Evolutionary conservation across 37 sponge, comb jelly and placozoan species (phyloP).

Genomic region (Haliclona indistincta): DNA sequence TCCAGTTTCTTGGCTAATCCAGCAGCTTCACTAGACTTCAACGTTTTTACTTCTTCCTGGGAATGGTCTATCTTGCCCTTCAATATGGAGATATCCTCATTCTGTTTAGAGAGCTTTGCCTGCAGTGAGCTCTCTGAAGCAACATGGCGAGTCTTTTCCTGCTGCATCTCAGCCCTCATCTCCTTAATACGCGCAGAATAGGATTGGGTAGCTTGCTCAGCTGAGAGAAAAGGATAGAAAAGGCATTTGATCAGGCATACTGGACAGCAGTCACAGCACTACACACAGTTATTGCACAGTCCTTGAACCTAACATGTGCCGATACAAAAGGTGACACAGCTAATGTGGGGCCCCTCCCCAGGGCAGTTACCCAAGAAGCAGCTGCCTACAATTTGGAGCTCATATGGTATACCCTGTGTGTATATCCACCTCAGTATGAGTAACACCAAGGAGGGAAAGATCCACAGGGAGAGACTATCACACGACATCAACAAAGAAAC

Average conservation of each 20-base stretch:
- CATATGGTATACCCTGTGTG: conserved; percentile 12
- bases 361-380: not conserved
- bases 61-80: not conserved
- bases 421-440: conserved; percentile 11
- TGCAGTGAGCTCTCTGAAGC: not conserved
- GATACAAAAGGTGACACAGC: too few relatives aligned
- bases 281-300: too few relatives aligned
- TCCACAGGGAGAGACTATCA: not conserved
- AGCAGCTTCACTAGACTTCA: not conserved
- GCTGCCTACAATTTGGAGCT: not conserved
- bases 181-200: conserved; percentile 51
- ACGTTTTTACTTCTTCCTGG: not conserved
- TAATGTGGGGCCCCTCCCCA: too few relatives aligned
- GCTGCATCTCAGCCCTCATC: conserved; percentile 17
- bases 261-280: too few relatives aligned
- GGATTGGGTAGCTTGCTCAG: conserved; percentile 37
- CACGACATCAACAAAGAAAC: not conserved
- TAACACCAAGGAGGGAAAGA: conserved; percentile 19
- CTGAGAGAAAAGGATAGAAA: conserved; percentile 16
- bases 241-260: conserved; percentile 1
- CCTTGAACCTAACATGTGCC: too few relatives aligned
- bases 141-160: not conserved
- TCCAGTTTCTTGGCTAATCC: not conserved
- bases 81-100: not conserved
- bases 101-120: not conserved